Evolutionary conservation across 2,113 vertebrate genomes (phyloP).

Genomic region (Grammomys dolichurus): DNA sequence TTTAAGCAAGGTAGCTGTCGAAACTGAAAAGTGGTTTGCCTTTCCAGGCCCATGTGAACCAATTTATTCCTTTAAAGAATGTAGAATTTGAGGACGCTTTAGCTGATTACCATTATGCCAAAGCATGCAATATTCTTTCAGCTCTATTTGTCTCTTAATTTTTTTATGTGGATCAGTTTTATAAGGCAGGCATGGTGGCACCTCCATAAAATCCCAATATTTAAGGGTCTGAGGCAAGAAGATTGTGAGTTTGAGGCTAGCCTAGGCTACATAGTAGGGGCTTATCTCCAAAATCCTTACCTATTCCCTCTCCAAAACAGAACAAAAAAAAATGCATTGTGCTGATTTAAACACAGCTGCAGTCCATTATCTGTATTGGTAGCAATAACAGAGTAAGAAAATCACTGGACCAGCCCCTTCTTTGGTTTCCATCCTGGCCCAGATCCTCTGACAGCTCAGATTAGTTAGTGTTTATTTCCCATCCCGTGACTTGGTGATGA

Average conservation of each 20-base stretch:
- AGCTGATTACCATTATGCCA: background rate
- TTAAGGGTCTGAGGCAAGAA: background rate
- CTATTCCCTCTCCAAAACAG: background rate
- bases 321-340: background rate
- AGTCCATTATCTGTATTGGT: background rate
- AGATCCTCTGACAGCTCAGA: background rate
- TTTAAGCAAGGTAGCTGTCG: background rate
- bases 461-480: background rate
- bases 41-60: background rate
- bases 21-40: slow-evolving; percentile 38
- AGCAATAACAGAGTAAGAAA: background rate
- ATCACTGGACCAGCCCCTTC: background rate
- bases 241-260: background rate
- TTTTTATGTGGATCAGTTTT: background rate
- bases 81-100: background rate
- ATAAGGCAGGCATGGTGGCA: background rate
- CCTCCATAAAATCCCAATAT: background rate
- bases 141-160: background rate
- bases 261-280: background rate
- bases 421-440: background rate
- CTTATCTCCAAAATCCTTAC: background rate
- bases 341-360: background rate
- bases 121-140: background rate
- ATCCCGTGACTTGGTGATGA: background rate
- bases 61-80: slow-evolving; percentile 20